These are phyloP conservation scores for Lasioglossum pauxillum DNA, from an alignment of 2,888 invertebrate genomes.

Conservation along the genomic window DNA sequence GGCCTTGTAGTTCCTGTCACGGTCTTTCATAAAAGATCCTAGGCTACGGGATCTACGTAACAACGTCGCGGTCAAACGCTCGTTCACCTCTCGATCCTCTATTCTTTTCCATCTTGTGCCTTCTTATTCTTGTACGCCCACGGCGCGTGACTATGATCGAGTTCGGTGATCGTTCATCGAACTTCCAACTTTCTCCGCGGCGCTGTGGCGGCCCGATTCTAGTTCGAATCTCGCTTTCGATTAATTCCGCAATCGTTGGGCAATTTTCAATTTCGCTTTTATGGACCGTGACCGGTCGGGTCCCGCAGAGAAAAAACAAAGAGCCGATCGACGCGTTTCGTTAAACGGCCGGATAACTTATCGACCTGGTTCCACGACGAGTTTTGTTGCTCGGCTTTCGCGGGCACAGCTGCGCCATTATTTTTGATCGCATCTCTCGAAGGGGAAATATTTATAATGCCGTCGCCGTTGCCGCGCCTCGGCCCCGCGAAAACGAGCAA, in stretches of 20 bases:
- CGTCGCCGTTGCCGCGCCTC: not conserved
- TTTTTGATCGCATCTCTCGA: constrained; percentile 53
- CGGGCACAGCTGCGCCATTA: constrained; percentile 44
- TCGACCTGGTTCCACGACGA: constrained; percentile 32
- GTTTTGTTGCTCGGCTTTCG: constrained; percentile 28
- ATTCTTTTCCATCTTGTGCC: not conserved
- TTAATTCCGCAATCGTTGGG: constrained; percentile 32
- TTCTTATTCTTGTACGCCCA: constrained; percentile 17
- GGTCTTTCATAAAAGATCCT: constrained; percentile 54
- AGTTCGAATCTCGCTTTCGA: constrained; percentile 22
- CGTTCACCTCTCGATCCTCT: not conserved
- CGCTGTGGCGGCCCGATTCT: not conserved
- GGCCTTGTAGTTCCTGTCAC: constrained; percentile 66
- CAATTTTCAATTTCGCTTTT: constrained; percentile 55
- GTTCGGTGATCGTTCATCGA: not conserved
- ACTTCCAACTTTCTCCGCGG: too few species aligned
- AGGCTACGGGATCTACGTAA: constrained; percentile 36
- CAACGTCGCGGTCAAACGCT: constrained; percentile 25
- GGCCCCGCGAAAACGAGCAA: not conserved
- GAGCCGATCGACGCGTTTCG: constrained; percentile 6
- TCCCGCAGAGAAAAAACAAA: not conserved
- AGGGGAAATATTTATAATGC: constrained; percentile 46
- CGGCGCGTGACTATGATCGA: constrained; percentile 15
- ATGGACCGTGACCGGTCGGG: constrained; percentile 39
- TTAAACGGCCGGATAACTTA: constrained; percentile 53